A percentile compares a stretch with the other conserved stretches of the same genome.
Evolutionary conservation across 2,113 vertebrate species (phyloP).

Genomic region (Melanerpes formicivorus): DNA sequence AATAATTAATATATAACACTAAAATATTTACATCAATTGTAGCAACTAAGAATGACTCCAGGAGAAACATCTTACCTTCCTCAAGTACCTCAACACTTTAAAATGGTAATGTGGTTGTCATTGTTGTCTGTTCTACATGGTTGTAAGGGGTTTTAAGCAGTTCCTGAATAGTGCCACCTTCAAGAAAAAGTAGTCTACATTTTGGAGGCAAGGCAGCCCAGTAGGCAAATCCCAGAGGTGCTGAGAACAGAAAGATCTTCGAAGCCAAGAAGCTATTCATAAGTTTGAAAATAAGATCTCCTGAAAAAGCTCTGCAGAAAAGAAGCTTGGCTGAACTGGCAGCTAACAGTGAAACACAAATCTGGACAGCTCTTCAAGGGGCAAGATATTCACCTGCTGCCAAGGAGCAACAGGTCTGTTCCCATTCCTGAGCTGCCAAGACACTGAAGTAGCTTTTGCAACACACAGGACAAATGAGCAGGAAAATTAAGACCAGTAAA

Average conservation of each 20-base stretch:
- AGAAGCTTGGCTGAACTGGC: background rate
- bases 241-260: background rate
- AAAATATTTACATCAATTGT: background rate
- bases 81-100: background rate
- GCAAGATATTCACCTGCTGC: slow-evolving; percentile 41
- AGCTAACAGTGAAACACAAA: background rate
- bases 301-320: background rate
- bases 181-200: background rate
- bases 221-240: background rate
- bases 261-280: slow-evolving; percentile 3
- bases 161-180: background rate
- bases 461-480: background rate
- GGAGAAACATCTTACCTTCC: background rate
- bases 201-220: background rate
- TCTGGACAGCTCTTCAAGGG: background rate
- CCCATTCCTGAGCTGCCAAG: slow-evolving; percentile 31
- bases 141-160: background rate
- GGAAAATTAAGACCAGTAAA: slow-evolving; percentile 4
- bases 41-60: background rate
- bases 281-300: slow-evolving; percentile 12
- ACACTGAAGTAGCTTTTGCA: background rate
- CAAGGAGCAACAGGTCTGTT: slow-evolving; percentile 26
- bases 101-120: background rate
- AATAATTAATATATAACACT: background rate
- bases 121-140: background rate